Base-by-base conservation (phyloP, 1,140 invertebrate genomes). In the Heliothis virescens region DNA sequence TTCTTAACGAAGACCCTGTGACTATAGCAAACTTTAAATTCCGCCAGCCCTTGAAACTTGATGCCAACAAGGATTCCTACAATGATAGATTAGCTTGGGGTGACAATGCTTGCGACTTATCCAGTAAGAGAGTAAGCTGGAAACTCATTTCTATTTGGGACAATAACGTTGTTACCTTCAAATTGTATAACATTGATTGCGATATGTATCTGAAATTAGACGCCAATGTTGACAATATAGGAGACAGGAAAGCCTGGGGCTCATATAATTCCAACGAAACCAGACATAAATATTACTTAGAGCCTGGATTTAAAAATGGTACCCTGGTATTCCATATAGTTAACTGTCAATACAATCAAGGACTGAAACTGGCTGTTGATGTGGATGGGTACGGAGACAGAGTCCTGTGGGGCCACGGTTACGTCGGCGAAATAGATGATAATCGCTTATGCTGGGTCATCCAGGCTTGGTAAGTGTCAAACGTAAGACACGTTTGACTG, bases 131-230 rank as follows among this genome's bases (percentile, higher is more conserved):
- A 55, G 76, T 86, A 0, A 73, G 69, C 12, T 87, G 86, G 84
- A 78, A 81, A 13, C n/a, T 87, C 11, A 16, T 76, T 55, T 77
- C 84, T 13, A 48, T 82, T 18, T 82, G 79, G 74, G 55, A 81
- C 21, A 55, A 74, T 48, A 69, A 82, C 57, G 48, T 34, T 15
- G 50, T 85, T 0, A 76, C 55, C 2, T 87, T 85, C 41, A 80
- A 34, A 7, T 80, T 85, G n/a, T 26, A 79, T 15, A 82, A 83
- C 21, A 48, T 73, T 11, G 65, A 79, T 10, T 48, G 50, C 29
- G 59, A 52, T 0, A 77, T 81, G 53, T 83, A 72, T n/a, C 74
- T 87, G 57, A 87, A 84, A 59, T 48, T 87, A 7, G 82, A 74
- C 11, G 48, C 52, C 0, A 65, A 77, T 15, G 34, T 16, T 0